These are phyloP conservation scores for Panthera tigris DNA, from an alignment of 2,113 vertebrate species.

Conservation along the genomic window DNA sequence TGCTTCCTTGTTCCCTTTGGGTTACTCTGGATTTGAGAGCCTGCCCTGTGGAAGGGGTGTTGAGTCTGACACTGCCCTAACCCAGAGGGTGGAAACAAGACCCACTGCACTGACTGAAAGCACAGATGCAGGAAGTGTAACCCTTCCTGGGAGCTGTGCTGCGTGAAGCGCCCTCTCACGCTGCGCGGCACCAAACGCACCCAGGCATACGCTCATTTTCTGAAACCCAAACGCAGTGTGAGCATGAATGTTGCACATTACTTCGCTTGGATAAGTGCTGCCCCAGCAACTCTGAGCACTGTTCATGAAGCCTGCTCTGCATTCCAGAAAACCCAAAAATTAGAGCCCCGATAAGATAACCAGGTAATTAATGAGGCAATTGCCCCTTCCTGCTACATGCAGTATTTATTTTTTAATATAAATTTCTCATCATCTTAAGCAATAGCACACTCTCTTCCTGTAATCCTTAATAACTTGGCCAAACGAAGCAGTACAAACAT, in stretches of 20 bases:
- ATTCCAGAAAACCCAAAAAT: slow-evolving; percentile 52
- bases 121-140: rapidly evolving
- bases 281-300: background rate
- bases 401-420: slow-evolving; percentile 51
- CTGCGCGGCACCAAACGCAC: background rate
- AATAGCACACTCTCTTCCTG: slow-evolving; percentile 53
- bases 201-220: background rate
- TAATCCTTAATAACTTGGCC: slow-evolving; percentile 17
- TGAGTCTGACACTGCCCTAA: background rate
- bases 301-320: background rate
- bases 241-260: background rate
- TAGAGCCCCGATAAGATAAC: slow-evolving; percentile 53
- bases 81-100: background rate
- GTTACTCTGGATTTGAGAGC: background rate
- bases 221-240: rapidly evolving
- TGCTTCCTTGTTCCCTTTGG: background rate
- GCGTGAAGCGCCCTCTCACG: background rate
- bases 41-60: background rate
- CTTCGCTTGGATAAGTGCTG: background rate
- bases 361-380: slow-evolving; percentile 54
- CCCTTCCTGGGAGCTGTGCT: background rate
- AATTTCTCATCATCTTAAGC: slow-evolving; percentile 55
- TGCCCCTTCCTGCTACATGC: slow-evolving; percentile 53
- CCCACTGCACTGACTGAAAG: background rate
- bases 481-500: background rate